Evolutionary conservation across 2,888 invertebrate genomes (phyloP).

Genomic region (Xanthorhoe designata): DNA sequence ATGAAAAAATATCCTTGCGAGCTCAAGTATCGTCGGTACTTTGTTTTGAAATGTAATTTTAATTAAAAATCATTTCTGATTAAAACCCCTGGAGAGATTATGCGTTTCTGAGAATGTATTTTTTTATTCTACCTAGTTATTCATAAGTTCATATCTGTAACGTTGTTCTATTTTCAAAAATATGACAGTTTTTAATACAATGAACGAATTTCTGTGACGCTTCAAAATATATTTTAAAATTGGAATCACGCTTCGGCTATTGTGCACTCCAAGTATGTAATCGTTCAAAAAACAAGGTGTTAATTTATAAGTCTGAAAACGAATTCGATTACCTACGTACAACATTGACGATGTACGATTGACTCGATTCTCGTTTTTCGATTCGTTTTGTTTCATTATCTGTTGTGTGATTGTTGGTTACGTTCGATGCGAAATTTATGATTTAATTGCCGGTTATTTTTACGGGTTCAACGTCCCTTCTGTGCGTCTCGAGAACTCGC

Average conservation of each 20-base stretch:
- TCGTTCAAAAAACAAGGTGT: conserved; percentile 38
- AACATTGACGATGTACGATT: conserved; percentile 59
- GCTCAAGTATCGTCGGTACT: conserved; percentile 44
- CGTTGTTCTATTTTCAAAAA: neutral
- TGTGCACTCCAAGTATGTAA: conserved; percentile 34
- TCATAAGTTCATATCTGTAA: neutral
- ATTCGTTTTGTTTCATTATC: conserved; percentile 81
- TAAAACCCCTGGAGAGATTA: conserved; percentile 5
- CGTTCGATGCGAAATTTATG: conserved; percentile 81
- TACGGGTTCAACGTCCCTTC: conserved; percentile 57
- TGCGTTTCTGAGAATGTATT: conserved; percentile 6
- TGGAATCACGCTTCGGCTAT: conserved; percentile 29
- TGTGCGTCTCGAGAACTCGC: conserved; percentile 39
- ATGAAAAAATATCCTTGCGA: conserved; percentile 50
- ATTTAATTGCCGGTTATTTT: conserved; percentile 78
- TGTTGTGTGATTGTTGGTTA: conserved; percentile 83
- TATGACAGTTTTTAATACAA: neutral
- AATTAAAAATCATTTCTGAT: conserved; percentile 30
- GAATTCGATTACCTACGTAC: conserved; percentile 73
- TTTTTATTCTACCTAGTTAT: neutral
- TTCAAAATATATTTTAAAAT: conserved; percentile 13
- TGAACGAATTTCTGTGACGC: neutral
- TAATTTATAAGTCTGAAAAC: conserved; percentile 64
- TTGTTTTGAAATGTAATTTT: conserved; percentile 31
- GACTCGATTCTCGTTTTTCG: conserved; percentile 54